Base-by-base conservation (phyloP, 2,888 invertebrate species). In the Himalopsyche kuldschensis region DNA sequence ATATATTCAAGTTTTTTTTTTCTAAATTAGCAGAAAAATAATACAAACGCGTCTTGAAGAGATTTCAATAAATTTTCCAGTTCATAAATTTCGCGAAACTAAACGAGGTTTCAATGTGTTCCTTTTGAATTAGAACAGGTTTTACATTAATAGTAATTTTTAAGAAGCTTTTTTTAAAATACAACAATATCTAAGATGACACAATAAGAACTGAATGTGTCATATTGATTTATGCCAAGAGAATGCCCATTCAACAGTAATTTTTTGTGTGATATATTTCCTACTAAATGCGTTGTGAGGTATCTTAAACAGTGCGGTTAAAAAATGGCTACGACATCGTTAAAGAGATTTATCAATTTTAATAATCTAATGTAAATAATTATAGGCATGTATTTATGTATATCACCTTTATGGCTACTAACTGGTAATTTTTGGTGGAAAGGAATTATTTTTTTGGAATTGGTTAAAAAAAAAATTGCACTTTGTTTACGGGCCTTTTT, bases 171-270 rank as follows among this genome's bases (percentile, higher is more conserved):
- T 82, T 77, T 82, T 75, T n/a, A 31, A 15, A 41, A 75, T 75
- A 75, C 31, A 75, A 75, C 17, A 46, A 32, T n/a, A 10, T 27
- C 76, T 15, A 55, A 81, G 77, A 77, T 81, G 55, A 55, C 76
- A 48, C 75, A 80, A 77, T 76, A 81, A 81, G 41, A 78, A 78
- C 35, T 32, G 41, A 31, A 78, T 63, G 78, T 82, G 82, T 82
- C 82, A 82, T 63, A 46, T 63, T 85, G 85, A 85, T 85, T 85
- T 85, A 85, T 79, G 47, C 55, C 55, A 83, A 81, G 83, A 83
- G 78, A 82, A 82, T 47, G 20, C 83, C 82, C 78, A 82, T 82
- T 75, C 78, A 82, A 48, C 48, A 75, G 24, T 41, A 79, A 69
- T 48, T 78, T 78, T 78, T 55, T 78, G 78, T 63, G 78, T 80